A percentile compares a stretch with the other conserved stretches of the same genome.
phyloP scores from a whole-genome alignment of 2,113 vertebrate species.

The Sciurus niger region DNA sequence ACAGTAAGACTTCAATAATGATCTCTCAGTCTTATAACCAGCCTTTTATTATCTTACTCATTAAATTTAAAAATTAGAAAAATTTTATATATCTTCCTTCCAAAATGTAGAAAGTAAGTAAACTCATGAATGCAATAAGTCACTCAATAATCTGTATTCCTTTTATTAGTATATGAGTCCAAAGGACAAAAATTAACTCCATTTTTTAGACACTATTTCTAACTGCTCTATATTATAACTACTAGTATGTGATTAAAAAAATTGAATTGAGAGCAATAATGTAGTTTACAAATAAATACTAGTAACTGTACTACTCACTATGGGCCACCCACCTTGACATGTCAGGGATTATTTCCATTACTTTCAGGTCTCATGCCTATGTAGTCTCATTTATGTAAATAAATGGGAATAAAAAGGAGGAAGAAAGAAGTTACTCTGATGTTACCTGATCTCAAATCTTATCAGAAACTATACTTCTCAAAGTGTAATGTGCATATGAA shows the following conservation, averaged over 20 bases:
- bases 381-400: neutral
- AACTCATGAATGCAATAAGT: neutral
- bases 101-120: conserved; percentile 60
- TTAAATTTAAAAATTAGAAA: conserved; percentile 18
- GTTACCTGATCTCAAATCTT: neutral
- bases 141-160: conserved; percentile 38
- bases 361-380: neutral
- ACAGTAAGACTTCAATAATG: neutral
- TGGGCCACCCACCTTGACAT: neutral
- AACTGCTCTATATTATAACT: neutral
- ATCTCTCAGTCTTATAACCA: neutral
- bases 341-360: neutral
- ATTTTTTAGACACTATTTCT: neutral
- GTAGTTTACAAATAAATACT: neutral
- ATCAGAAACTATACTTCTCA: neutral
- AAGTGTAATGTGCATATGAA: neutral
- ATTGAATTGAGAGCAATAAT: neutral
- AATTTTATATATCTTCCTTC: conserved; percentile 32
- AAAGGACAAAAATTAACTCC: neutral
- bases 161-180: conserved; percentile 57
- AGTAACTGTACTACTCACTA: neutral
- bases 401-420: neutral
- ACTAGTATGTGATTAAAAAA: neutral
- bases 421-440: neutral
- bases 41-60: conserved; percentile 4